Evolutionary conservation across 2,113 vertebrate species (phyloP), one percentile per base, ranked within the genome.

Genomic region (Centropus unirufus): DNA sequence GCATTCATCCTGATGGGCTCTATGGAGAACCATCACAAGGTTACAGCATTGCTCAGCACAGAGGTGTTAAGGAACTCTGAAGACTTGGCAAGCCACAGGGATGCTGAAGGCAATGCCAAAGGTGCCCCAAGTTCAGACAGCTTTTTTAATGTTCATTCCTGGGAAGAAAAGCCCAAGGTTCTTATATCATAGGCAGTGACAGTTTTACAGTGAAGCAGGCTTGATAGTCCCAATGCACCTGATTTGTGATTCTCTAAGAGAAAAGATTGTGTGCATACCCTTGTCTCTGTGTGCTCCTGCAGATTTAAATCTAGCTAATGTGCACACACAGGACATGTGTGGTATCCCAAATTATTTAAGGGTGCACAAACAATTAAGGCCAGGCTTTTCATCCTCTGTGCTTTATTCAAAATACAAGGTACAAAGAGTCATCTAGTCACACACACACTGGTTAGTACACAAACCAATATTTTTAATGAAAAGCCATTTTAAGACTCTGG

Each of bases 61-160:
- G 79, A 74, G 44, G 14, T 0, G 3, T 87, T 83, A 77, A 79
- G 79, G 74, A 57, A 14, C n/a, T 69, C 87, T 69, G 66, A 82
- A 86, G 73, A 54, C 61, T 84, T 93, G 63, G 80, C 64, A 89
- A 81, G 81, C 72, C 57, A 47, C 3, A 0, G 62, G 90, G 85
- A 55, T 93, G 92, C 93, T 19, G 18, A 95, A 95, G 93, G 94
- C 93, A 91, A 81, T 96, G 78, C 92, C 70, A 89, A 93, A 70
- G 87, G 92, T 92, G 19, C 36, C 83, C 70, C 87, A 87, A 76
- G 61, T 92, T 95, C 72, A 83, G 36, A 72, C 62, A 84, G 30
- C n/a, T 57, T 95, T 85, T 85, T 74, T 40, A 66, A 20, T 87
- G 90, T 54, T 44, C 18, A 23, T 85, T 59, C 54, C 63, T 90